These are phyloP conservation scores for Caerostris darwini DNA, from an alignment of 1,140 invertebrate genomes.

Conservation along the genomic window DNA sequence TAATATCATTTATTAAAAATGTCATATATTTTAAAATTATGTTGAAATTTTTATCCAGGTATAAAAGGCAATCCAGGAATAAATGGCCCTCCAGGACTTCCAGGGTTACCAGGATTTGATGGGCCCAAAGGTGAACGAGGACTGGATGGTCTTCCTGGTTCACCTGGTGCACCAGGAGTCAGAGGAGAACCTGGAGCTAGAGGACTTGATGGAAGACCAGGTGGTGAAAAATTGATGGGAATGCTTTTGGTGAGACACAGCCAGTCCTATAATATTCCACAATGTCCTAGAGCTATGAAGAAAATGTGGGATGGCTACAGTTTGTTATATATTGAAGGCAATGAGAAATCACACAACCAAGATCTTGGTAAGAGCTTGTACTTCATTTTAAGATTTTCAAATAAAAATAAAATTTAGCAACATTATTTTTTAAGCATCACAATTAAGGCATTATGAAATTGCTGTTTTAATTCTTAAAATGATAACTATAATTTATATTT, in stretches of 20 bases:
- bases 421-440: too few species aligned
- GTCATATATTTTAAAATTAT: too few species aligned
- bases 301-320: constrained; percentile 98
- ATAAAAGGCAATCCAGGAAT: constrained; percentile 77
- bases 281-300: constrained; percentile 91
- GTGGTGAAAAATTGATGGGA: constrained; percentile 76
- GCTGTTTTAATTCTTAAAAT: too few species aligned
- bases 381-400: too few species aligned
- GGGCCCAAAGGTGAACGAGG: constrained; percentile 78
- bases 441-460: too few species aligned
- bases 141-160: constrained; percentile 82
- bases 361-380: constrained; percentile 89
- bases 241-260: constrained; percentile 86
- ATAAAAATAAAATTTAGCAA: too few species aligned
- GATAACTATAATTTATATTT: too few species aligned
- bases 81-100: constrained; percentile 81
- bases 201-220: constrained; percentile 75
- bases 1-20: too few species aligned
- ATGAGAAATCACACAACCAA: constrained; percentile 94
- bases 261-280: constrained; percentile 91
- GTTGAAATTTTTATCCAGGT: constrained; percentile 79
- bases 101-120: constrained; percentile 72
- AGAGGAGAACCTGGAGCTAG: constrained; percentile 76
- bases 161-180: constrained; percentile 85
- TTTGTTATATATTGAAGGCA: constrained; percentile 95